phyloP scores from a whole-genome alignment of 2,113 vertebrate genomes.

The Seriola rivoliana region DNA sequence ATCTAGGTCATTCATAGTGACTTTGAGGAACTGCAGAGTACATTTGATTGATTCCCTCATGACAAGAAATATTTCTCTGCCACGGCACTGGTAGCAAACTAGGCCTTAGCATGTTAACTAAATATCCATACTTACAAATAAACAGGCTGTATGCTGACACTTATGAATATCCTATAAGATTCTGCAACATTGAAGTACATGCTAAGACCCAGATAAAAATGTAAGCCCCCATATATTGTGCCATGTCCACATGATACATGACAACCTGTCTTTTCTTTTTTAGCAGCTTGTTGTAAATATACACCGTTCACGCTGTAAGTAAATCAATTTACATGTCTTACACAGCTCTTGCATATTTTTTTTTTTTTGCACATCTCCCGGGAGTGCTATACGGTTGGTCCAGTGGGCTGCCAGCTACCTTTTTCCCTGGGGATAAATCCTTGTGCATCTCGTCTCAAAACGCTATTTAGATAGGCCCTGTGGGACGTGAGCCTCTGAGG shows the following conservation, averaged over 20 bases:
- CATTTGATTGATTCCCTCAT: slow-evolving; percentile 50
- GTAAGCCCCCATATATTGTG: slow-evolving; percentile 19
- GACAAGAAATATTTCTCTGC: slow-evolving; percentile 20
- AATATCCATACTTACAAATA: slow-evolving; percentile 13
- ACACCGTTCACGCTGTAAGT: slow-evolving; percentile 8
- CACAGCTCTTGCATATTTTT: slow-evolving; percentile 17
- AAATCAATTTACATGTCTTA: slow-evolving; percentile 63
- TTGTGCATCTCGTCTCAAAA: slow-evolving; percentile 66
- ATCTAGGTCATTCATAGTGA: slow-evolving; percentile 44
- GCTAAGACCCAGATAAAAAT: slow-evolving; percentile 36
- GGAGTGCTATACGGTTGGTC: slow-evolving; percentile 54
- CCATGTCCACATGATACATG: slow-evolving; percentile 17
- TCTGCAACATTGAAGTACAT: background rate
- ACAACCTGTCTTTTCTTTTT: slow-evolving; percentile 22
- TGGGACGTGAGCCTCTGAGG: slow-evolving; percentile 64
- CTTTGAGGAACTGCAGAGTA: slow-evolving; percentile 21
- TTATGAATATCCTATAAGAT: slow-evolving; percentile 17
- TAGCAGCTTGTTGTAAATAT: slow-evolving; percentile 42
- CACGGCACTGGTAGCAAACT: background rate
- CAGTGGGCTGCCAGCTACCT: slow-evolving; percentile 57
- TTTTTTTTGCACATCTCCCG: slow-evolving; percentile 39
- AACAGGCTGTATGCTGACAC: slow-evolving; percentile 7
- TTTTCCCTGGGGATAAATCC: slow-evolving; percentile 61
- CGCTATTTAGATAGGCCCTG: slow-evolving; percentile 64
- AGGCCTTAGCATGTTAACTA: slow-evolving; percentile 10